Evolutionary conservation across 2,888 invertebrate genomes (phyloP), one percentile per base, ranked within the genome.

Genomic region (Geotrupes spiniger): DNA sequence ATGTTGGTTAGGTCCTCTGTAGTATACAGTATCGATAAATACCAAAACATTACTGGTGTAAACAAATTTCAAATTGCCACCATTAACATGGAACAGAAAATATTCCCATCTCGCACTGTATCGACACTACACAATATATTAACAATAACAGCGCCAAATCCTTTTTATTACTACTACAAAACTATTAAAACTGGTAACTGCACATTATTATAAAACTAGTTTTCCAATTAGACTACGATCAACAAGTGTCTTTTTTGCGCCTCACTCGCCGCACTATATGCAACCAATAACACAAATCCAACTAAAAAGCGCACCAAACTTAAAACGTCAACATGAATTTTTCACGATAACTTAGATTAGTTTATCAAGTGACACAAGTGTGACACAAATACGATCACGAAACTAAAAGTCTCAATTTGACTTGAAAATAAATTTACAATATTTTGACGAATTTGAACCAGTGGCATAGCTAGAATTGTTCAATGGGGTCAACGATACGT

Each of bases 1-100:
- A 70, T 71, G 47, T 51, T 46, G 39, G 42, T 42, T 51, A 25
- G 28, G 46, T 45, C 40, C 36, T 38, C 39, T 48, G 36, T 42
- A 5, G 37, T 14, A 21, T 27, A 21, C 36, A 11, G 26, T 33
- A 40, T 36, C 36, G 40, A 38, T 39, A 39, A 46, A 46, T 40
- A 46, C 46, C 27, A 29, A 40, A 27, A 36, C 27, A 26, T 39
- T 36, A 14, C 15, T 33, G 36, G 25, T 31, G 39, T 41, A 40
- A 46, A 46, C 46, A 41, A 46, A 46, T 46, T 46, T 40, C 33
- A 46, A 33, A 33, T 15, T 33, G 15, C 33, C 11, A 33, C 12
- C 2, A 10, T 15, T 14, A 33, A 15, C 12, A 33, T 33, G 33
- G 12, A 33, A 33, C 11, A 15, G 33, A 10, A 33, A 33, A 33